phyloP scores from a whole-genome alignment of 2,113 vertebrate genomes.

The Poeciliopsis turrubarensis region DNA sequence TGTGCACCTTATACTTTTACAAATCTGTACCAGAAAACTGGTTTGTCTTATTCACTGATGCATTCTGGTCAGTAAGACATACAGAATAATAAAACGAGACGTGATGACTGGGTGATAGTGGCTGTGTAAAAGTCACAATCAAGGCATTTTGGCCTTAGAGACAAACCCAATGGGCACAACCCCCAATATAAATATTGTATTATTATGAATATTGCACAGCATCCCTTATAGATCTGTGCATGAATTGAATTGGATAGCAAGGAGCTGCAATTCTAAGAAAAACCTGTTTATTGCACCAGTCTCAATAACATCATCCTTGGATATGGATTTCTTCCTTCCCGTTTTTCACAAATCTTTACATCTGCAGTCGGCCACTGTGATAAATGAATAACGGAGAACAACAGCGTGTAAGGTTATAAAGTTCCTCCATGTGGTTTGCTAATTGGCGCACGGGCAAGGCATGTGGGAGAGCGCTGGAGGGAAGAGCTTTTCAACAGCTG shows the following conservation, averaged over 20 bases:
- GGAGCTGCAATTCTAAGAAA: not conserved
- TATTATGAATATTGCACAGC: not conserved
- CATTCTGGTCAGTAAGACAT: not conserved
- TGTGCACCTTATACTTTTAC: too few species aligned
- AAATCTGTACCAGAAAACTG: not conserved
- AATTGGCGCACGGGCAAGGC: conserved; percentile 5
- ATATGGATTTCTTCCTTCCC: not conserved
- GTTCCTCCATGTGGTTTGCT: not conserved
- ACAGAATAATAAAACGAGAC: not conserved
- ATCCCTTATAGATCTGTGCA: not conserved
- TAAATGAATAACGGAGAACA: conserved; percentile 16
- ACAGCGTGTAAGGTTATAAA: conserved; percentile 10
- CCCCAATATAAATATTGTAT: not conserved
- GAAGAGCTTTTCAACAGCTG: conserved; percentile 7
- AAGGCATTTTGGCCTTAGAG: not conserved
- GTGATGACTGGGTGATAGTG: not conserved
- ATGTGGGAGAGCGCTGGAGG: not conserved
- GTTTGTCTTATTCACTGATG: not conserved
- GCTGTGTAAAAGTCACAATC: not conserved
- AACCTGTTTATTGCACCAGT: not conserved
- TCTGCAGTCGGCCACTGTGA: not conserved
- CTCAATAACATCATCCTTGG: not conserved
- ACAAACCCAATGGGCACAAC: not conserved
- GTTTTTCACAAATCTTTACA: not conserved
- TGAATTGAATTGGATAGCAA: not conserved